A percentile compares a stretch with the other conserved stretches of the same genome.
phyloP scores from a whole-genome alignment of 2,797 vertebrate species.

The Sebastes trivittatus region DNA sequence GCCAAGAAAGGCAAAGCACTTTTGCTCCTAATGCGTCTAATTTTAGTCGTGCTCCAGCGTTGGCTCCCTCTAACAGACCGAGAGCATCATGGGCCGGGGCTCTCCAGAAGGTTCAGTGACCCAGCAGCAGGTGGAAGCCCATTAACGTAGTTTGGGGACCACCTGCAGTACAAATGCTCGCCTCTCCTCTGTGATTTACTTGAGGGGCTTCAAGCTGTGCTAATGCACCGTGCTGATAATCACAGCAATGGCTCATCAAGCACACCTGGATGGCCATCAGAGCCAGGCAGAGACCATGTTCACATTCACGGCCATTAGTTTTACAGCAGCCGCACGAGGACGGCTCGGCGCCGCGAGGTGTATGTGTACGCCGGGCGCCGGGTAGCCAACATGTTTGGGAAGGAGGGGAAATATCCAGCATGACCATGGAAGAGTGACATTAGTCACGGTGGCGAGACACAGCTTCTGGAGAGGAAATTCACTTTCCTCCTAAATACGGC shows the following conservation, averaged over 20 bases:
- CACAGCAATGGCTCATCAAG: slow-evolving; percentile 81
- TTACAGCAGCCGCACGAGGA: slow-evolving; percentile 67
- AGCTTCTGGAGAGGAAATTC: slow-evolving; percentile 39
- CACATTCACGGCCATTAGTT: slow-evolving; percentile 79
- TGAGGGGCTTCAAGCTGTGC: slow-evolving; percentile 75
- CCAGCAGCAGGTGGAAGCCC: slow-evolving; percentile 76
- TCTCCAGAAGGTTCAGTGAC: slow-evolving; percentile 75
- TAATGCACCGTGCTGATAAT: slow-evolving; percentile 79
- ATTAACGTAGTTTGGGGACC: slow-evolving; percentile 77
- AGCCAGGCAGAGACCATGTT: slow-evolving; percentile 70
- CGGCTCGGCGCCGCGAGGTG: slow-evolving; percentile 10
- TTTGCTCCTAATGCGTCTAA: slow-evolving; percentile 54
- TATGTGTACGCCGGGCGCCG: slow-evolving; percentile 24
- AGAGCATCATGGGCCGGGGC: slow-evolving; percentile 38
- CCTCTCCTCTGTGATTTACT: slow-evolving; percentile 75
- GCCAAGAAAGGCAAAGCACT: slow-evolving; percentile 53
- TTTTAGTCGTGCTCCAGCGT: slow-evolving; percentile 42
- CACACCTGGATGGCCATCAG: slow-evolving; percentile 78
- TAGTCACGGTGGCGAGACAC: slow-evolving; percentile 48
- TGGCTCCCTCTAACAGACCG: slow-evolving; percentile 41
- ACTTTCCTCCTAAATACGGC: slow-evolving; percentile 37
- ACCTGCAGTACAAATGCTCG: slow-evolving; percentile 73
- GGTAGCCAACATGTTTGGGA: slow-evolving; percentile 42
- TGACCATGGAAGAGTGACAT: slow-evolving; percentile 58
- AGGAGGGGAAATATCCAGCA: slow-evolving; percentile 40